Percentiles rank a stretch among this genome's conserved stretches.
These are phyloP conservation scores for Chlorops oryzae DNA, from an alignment of 1,140 invertebrate species.

Conservation along the genomic window DNA sequence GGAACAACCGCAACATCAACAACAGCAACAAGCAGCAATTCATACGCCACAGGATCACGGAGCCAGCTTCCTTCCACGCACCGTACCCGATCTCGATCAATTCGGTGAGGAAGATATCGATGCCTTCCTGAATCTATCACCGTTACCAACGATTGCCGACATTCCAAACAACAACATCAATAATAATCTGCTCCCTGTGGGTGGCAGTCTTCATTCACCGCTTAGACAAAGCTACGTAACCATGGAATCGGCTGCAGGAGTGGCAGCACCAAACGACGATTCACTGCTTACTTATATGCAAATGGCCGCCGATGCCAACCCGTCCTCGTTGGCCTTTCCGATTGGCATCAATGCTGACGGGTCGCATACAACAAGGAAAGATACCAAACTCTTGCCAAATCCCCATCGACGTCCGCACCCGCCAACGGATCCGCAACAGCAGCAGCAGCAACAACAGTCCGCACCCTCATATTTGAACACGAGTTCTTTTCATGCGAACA, in stretches of 20 bases:
- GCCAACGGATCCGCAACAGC: slow-evolving; percentile 16
- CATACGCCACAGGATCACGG: slow-evolving; percentile 18
- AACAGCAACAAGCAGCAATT: slow-evolving; percentile 19
- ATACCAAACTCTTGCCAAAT: slow-evolving; percentile 26
- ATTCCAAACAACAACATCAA: slow-evolving; percentile 15
- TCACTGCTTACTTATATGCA: slow-evolving; percentile 42
- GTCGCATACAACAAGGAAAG: slow-evolving; percentile 32
- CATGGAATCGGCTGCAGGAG: slow-evolving; percentile 13
- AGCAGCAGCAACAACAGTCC: slow-evolving; percentile 23
- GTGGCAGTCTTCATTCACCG: slow-evolving; percentile 10
- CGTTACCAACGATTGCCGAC: slow-evolving; percentile 25
- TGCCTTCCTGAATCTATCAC: slow-evolving; percentile 38
- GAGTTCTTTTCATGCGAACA: slow-evolving; percentile 29
- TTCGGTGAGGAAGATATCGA: slow-evolving; percentile 36
- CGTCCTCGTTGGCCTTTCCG: slow-evolving; percentile 34
- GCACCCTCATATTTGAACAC: background rate
- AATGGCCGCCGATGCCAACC: slow-evolving; percentile 38
- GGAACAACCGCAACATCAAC: slow-evolving; percentile 17
- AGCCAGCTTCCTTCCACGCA: slow-evolving; percentile 25
- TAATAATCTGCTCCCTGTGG: too few species aligned
- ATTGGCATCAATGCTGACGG: slow-evolving; percentile 42
- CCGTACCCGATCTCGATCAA: slow-evolving; percentile 17
- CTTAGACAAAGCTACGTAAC: slow-evolving; percentile 11
- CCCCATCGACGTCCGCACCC: slow-evolving; percentile 17
- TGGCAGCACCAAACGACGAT: slow-evolving; percentile 37